Conservation (phyloP, 2,113 vertebrate genomes). For the Zosterops borbonicus region DNA sequence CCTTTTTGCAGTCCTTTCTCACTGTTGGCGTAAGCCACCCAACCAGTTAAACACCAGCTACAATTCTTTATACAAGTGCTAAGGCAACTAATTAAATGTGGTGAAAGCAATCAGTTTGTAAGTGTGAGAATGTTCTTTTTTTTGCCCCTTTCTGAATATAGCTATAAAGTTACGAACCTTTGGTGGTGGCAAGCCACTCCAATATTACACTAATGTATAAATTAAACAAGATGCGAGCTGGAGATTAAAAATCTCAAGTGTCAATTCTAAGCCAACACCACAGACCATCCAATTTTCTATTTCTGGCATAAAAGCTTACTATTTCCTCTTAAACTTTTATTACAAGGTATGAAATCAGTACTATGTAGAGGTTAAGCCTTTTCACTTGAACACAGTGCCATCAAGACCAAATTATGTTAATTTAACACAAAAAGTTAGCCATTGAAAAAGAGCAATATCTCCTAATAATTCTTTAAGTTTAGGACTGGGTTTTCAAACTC, state of each 20-base stretch:
- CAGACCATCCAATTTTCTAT: neutral
- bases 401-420: conserved; percentile 25
- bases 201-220: conserved; percentile 34
- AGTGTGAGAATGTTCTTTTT: conserved; percentile 27
- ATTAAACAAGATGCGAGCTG: conserved; percentile 50
- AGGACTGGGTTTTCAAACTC: neutral
- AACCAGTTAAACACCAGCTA: conserved; percentile 64
- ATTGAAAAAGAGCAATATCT: neutral
- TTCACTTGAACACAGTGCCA: neutral
- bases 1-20: conserved; percentile 62
- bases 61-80: conserved; percentile 61
- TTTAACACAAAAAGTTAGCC: conserved; percentile 14
- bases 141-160: conserved; percentile 50
- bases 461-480: neutral
- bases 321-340: conserved; percentile 48
- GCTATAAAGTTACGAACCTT: conserved; percentile 41
- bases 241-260: conserved; percentile 45
- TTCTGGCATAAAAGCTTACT: conserved; percentile 20
- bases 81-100: conserved; percentile 75
- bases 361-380: conserved; percentile 27
- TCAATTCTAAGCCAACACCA: conserved; percentile 5
- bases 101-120: conserved; percentile 75
- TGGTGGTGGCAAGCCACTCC: conserved; percentile 29
- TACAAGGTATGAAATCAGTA: conserved; percentile 20
- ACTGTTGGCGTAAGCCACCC: conserved; percentile 49